A percentile compares a stretch with the other conserved stretches of the same genome.
phyloP scores from a whole-genome alignment of 2,113 vertebrate species.

The Cercocebus atys region DNA sequence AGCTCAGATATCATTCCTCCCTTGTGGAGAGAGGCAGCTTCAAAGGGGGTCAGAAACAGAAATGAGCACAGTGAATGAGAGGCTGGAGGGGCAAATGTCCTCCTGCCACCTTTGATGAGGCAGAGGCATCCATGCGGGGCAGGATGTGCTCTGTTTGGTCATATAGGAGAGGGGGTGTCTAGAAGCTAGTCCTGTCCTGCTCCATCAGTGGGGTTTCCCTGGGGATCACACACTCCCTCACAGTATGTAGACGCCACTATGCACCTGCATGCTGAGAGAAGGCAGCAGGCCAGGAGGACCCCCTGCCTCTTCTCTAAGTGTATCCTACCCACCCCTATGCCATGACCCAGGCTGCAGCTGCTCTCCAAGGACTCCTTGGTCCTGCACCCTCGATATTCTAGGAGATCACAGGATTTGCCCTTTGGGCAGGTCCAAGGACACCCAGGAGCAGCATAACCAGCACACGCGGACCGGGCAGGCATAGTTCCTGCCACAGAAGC shows the following conservation, averaged over 20 bases:
- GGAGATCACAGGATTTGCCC: not conserved
- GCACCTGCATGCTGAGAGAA: not conserved
- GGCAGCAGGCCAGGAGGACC: not conserved
- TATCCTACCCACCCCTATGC: not conserved
- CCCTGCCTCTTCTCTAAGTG: not conserved
- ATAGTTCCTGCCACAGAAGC: not conserved
- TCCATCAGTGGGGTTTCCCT: not conserved
- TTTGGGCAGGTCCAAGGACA: not conserved
- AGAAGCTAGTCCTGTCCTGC: not conserved
- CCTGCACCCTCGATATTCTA: not conserved
- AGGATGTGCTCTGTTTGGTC: not conserved
- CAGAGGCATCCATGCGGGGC: not conserved
- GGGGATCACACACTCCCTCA: too few species aligned
- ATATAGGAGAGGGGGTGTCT: too few species aligned
- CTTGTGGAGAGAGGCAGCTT: not conserved
- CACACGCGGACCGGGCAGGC: not conserved
- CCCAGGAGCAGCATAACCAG: not conserved
- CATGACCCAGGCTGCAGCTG: not conserved
- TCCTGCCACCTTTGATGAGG: not conserved
- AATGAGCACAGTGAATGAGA: not conserved
- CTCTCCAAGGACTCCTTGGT: not conserved
- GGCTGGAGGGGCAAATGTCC: not conserved
- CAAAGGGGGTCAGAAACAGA: slow-evolving; percentile 10
- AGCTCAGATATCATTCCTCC: not conserved
- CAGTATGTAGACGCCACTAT: not conserved